Conservation (phyloP, 1,140 invertebrate genomes). For the Aphis gossypii region DNA sequence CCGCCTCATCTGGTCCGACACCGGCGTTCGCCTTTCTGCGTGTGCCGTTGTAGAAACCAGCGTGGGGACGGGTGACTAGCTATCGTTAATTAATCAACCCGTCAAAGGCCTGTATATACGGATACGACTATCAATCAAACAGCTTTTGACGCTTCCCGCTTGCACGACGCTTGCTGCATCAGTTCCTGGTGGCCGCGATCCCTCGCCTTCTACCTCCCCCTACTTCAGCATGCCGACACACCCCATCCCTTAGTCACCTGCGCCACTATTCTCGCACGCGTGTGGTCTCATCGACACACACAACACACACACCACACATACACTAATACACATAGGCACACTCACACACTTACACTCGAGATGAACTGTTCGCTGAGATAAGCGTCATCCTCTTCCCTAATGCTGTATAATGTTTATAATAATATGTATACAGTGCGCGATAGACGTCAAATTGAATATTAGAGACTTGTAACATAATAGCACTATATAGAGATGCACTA, state of each 20-base stretch:
- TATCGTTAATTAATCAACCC: constrained; percentile 57
- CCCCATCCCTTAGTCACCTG: not conserved
- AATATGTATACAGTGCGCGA: not conserved
- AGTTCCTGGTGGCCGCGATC: not conserved
- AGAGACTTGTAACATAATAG: not conserved
- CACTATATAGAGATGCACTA: not conserved
- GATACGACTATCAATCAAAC: constrained; percentile 55
- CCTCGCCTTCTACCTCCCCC: not conserved
- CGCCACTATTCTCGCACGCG: not conserved
- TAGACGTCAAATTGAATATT: constrained; percentile 22
- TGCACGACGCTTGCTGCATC: not conserved
- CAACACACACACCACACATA: not conserved
- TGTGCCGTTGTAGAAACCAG: not conserved
- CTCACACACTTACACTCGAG: not conserved
- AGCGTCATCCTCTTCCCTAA: not conserved
- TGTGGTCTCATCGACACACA: not conserved
- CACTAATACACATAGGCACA: not conserved
- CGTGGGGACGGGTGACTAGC: not conserved
- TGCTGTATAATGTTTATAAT: constrained; percentile 4
- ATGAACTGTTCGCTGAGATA: constrained; percentile 5
- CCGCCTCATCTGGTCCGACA: not conserved
- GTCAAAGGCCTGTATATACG: constrained; percentile 44
- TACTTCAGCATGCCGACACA: not conserved
- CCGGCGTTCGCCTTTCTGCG: not conserved
- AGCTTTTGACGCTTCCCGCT: constrained; percentile 8